Evolutionary conservation across 2,797 vertebrate species (phyloP), one percentile per base, ranked within the genome.

Genomic region (Poeciliopsis turneri): DNA sequence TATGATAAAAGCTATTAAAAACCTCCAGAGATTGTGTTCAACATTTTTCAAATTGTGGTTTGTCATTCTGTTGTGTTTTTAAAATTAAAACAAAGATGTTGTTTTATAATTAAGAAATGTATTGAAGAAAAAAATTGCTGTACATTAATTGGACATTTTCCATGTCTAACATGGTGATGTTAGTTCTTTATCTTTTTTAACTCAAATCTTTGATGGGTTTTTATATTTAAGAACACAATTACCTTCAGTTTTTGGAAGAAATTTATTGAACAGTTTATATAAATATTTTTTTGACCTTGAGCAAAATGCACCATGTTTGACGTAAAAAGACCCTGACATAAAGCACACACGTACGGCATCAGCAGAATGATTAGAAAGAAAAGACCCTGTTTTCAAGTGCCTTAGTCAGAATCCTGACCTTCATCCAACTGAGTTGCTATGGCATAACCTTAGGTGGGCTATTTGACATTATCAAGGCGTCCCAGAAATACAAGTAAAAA

Each of bases 401-500:
- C 33, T 47, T 36, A 66, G 57, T 74, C 75, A 76, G 59, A 66
- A 61, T 49, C 25, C 75, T 49, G 46, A 49, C 75, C 64, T 51
- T 69, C 68, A 70, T 47, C 57, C 77, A 78, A 73, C 64, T 41
- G 59, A 78, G 57, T 66, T 72, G 70, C 25, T 43, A 47, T 74
- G 71, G 70, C 5, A 23, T 28, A 46, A 73, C 70, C 55, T 64
- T 8, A 61, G 45, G 53, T 73, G 66, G 55, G 57, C 33, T 51
- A 18, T 73, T 73, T 46, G 33, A n/a, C 23, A 49, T 47, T 64
- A 64, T 61, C 55, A 49, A 61, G 45, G 49, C 46, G 49, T 49
- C 33, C 57, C 46, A 78, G 55, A 74, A 78, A 73, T 64, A 49
- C 64, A 25, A 39, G 25, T 77, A 28, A 69, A 70, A 25, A 41